These are phyloP conservation scores for Ciconia stormi DNA, from an alignment of 2,113 vertebrate genomes.

Conservation along the genomic window DNA sequence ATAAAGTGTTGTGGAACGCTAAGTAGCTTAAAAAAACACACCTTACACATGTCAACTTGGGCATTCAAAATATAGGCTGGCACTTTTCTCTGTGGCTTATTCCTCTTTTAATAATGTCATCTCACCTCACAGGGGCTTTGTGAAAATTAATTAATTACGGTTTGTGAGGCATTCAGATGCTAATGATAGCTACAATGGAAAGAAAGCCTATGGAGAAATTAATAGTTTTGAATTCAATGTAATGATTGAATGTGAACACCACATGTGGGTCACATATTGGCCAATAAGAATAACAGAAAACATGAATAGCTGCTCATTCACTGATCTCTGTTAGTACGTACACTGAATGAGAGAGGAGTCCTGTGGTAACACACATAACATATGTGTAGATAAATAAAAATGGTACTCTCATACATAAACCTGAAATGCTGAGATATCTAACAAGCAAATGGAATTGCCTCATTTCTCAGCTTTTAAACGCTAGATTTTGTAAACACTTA, in stretches of 20 bases:
- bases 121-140: conserved; percentile 63
- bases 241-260: conserved; percentile 58
- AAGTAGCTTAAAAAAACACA: conserved; percentile 63
- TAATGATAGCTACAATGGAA: conserved; percentile 66
- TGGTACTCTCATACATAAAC: not conserved
- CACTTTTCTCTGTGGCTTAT: conserved; percentile 54
- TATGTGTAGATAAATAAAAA: not conserved
- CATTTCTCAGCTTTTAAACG: not conserved
- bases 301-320: conserved; percentile 61
- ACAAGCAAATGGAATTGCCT: not conserved
- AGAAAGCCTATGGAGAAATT: conserved; percentile 69
- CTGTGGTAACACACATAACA: not conserved
- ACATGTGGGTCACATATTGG: conserved; percentile 59
- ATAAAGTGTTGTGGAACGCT: conserved; percentile 39
- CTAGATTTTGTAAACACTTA: not conserved
- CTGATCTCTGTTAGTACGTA: conserved; percentile 4
- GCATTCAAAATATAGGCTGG: conserved; percentile 64
- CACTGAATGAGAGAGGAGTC: not conserved
- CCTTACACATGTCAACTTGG: conserved; percentile 49
- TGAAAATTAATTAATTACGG: conserved; percentile 68
- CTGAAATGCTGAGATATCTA: not conserved
- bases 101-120: conserved; percentile 60
- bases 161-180: conserved; percentile 65
- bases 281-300: conserved; percentile 54
- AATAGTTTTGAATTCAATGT: conserved; percentile 68